Base-by-base conservation (phyloP, 2,113 vertebrate genomes). In the Seriola dumerili region DNA sequence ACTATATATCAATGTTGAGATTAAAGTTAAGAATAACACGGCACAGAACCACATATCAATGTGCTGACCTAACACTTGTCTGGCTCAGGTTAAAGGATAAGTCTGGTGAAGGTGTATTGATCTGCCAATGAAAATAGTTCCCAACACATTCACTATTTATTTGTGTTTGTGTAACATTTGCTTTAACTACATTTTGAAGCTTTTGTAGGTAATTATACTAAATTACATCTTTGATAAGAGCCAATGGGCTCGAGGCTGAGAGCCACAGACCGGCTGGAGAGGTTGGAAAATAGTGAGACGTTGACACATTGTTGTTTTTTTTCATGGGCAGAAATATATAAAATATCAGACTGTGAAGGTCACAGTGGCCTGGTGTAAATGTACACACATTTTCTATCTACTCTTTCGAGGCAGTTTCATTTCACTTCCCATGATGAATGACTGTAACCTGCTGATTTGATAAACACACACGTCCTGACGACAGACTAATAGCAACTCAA, bases 391-490 rank as follows among this genome's bases (percentile, higher is more conserved):
- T 40, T 70, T 38, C 54, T 55, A 29, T 34, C 14, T 59, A 0
- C 44, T 44, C 54, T 59, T 76, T 11, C 61, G n/a, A 32, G 70
- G 78, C 14, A 72, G 7, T 68, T 72, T 73, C 25, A 55, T 72
- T 65, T 61, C 34, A 63, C 32, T 42, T 76, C 25, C 42, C 23
- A 16, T n/a, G 32, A 71, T 64, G 11, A 58, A 23, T 34, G 48
- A 50, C 66, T 50, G 44, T 1, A 63, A 23, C 61, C n/a, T 66
- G 48, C 52, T 38, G 44, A 34, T 72, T 46, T 66, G 50, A 83
- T 69, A 8, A 52, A 46, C 6, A 23, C 48, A 36, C 8, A 78
- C 1, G 17, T 52, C 29, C 72, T 65, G 67, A 36, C 38, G 67
- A 80, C 25, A 10, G 62, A 38, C 42, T 68, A 12, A 40, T 4